Evolutionary conservation across 1,140 invertebrate species (phyloP), one percentile per base, ranked within the genome.

Genomic region (Lordiphosa collinella): DNA sequence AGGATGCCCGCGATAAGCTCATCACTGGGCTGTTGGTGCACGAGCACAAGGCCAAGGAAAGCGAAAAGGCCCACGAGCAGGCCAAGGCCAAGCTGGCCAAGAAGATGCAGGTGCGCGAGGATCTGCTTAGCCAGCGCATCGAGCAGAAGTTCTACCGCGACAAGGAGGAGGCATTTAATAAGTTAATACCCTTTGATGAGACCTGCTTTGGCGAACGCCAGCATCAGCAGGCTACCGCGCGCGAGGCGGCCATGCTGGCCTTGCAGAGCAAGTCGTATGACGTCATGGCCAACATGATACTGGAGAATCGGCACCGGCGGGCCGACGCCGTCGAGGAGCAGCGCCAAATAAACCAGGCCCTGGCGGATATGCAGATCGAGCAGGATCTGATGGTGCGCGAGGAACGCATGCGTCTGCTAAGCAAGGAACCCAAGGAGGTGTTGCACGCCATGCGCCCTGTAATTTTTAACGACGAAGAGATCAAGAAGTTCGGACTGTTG

Each of bases 131-230:
- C 8, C 76, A 80, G 48, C 60, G 50, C 12, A 12, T 56, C 8
- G 75, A 80, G 41, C 56, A 75, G n/a, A 31, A 66, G 40, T 53
- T 70, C 46, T 65, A 59, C 43, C 52, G 48, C 2, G 60, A 70
- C 0, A 53, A 65, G 34, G 50, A 46, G 7, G 47, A 50, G 5
- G 31, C 35, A 4, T 37, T 70, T 6, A 13, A n/a, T 1, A 53
- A 53, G 1, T 14, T 40, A 7, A 32, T 38, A 4, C n/a, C 43
- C 6, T 29, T 22, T 14, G 76, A 74, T 9, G 22, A 46, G 5
- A 80, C 76, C 31, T 60, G 65, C 43, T 80, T 80, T 29, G 72
- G 78, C 36, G 53, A 80, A 47, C 70, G 75, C 1, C 75, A 80
- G 8, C 50, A 70, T 14, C 46, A 51, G 8, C 34, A 36, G 22